A percentile compares a stretch with the other conserved stretches of the same genome.
These are phyloP conservation scores for Pyrgilauda ruficollis DNA, from an alignment of 2,113 vertebrate species.

Conservation along the genomic window DNA sequence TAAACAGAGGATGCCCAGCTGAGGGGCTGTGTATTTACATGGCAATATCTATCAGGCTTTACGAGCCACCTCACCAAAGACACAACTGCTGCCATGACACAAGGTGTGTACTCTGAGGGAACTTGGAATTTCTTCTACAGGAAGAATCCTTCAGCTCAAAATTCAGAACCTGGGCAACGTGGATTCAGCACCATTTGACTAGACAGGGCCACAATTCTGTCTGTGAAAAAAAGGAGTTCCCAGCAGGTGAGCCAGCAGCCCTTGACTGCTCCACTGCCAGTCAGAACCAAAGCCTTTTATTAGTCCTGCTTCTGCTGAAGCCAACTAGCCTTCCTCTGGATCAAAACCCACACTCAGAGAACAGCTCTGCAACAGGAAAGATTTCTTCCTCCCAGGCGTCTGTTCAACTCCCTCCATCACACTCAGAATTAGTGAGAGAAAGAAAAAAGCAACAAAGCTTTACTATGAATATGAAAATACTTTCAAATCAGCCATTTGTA, in stretches of 20 bases:
- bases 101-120: rapidly evolving
- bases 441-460: neutral
- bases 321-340: neutral
- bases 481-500: neutral
- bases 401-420: neutral
- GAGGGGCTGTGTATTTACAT: neutral
- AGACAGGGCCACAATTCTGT: neutral
- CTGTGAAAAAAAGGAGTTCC: neutral
- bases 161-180: neutral
- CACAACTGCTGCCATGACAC: neutral
- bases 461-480: neutral
- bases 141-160: neutral
- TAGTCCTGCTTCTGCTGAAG: neutral
- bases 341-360: neutral
- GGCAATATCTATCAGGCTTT: neutral
- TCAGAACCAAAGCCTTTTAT: neutral
- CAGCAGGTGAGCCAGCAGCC: rapidly evolving
- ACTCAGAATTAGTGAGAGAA: neutral
- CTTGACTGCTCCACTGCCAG: neutral
- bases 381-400: neutral
- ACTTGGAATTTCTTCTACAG: neutral
- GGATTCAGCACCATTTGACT: neutral
- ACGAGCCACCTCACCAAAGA: neutral
- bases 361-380: neutral
- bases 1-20: neutral